Evolutionary conservation across 1,140 invertebrate genomes (phyloP).

Genomic region (Globodera rostochiensis): DNA sequence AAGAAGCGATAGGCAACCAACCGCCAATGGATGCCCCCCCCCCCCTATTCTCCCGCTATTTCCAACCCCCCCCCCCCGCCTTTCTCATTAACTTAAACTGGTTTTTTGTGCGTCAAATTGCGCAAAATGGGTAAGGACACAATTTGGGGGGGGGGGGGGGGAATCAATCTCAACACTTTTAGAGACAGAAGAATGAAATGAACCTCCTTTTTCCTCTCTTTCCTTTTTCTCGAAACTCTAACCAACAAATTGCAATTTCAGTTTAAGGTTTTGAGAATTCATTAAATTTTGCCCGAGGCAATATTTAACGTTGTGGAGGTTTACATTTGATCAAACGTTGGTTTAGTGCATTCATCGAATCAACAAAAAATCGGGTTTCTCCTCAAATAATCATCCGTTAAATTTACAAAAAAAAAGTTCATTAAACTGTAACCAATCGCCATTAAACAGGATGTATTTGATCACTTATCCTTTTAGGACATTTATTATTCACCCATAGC

Average conservation of each 20-base stretch:
- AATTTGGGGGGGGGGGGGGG: background rate
- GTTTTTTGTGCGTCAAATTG: slow-evolving; percentile 13
- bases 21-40: no score
- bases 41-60: background rate
- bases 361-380: no score
- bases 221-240: background rate
- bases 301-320: no score
- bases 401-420: no score
- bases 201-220: no score
- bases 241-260: background rate
- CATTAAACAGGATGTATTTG: background rate
- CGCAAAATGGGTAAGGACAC: slow-evolving; percentile 11
- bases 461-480: background rate
- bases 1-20: no score
- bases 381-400: no score
- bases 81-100: slow-evolving; percentile 10
- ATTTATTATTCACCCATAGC: background rate
- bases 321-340: no score
- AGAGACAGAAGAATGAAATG: no score
- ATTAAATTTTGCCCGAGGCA: background rate
- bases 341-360: no score
- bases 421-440: background rate
- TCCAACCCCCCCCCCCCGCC: background rate
- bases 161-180: slow-evolving; percentile 1
- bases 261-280: background rate